Conservation (phyloP, 92 coral and sea anemone species). For the Epizoanthus stellaris region DNA sequence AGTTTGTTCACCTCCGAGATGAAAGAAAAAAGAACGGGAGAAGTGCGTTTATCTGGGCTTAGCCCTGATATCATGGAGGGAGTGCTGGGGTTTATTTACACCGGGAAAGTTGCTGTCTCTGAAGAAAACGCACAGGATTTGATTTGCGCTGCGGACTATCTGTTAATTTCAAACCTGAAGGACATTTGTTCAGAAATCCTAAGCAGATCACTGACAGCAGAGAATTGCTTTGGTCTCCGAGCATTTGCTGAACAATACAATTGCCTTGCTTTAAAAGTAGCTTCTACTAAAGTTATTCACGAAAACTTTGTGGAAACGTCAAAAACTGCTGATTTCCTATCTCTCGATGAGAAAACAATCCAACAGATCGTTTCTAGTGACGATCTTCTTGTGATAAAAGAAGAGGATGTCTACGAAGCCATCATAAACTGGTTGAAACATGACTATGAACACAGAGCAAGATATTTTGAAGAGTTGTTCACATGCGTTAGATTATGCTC, state of each 20-base stretch:
- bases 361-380: slow-evolving; percentile 79
- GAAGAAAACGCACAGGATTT: slow-evolving; percentile 73
- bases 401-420: slow-evolving; percentile 47
- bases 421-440: slow-evolving; percentile 43
- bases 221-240: slow-evolving; percentile 78
- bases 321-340: slow-evolving; percentile 74
- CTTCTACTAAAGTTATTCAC: slow-evolving; percentile 71
- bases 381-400: slow-evolving; percentile 66
- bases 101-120: slow-evolving; percentile 72
- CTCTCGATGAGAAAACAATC: slow-evolving; percentile 58
- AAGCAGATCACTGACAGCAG: slow-evolving; percentile 63
- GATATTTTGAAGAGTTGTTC: slow-evolving; percentile 48
- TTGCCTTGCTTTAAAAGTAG: slow-evolving; percentile 65
- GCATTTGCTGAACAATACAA: slow-evolving; percentile 85
- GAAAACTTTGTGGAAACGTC: slow-evolving; percentile 79
- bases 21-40: slow-evolving; percentile 72
- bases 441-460: slow-evolving; percentile 17
- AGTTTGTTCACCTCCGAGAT: slow-evolving; percentile 79
- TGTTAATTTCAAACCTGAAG: slow-evolving; percentile 81
- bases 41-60: slow-evolving; percentile 68
- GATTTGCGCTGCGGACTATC: slow-evolving; percentile 84
- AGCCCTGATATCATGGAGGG: slow-evolving; percentile 68
- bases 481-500: slow-evolving; percentile 12
- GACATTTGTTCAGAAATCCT: slow-evolving; percentile 74
- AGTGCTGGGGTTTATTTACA: slow-evolving; percentile 74